These are phyloP conservation scores for Amphiura filiformis DNA, from an alignment of 35 echinoderm and acorn worm species.

Conservation along the genomic window DNA sequence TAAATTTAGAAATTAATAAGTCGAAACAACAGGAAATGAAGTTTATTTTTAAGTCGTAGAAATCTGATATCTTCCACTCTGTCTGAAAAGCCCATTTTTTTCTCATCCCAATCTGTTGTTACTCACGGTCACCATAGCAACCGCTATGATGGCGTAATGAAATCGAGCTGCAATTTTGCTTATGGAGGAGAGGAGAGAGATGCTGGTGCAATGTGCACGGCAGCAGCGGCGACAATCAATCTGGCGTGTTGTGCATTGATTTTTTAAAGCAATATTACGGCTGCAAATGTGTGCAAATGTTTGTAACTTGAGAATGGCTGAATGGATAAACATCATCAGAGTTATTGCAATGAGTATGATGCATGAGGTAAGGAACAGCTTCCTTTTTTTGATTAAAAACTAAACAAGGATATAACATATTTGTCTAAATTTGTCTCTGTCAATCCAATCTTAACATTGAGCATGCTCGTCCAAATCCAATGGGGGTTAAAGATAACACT, in stretches of 20 bases:
- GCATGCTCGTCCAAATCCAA: too few species aligned
- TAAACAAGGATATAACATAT: too few species aligned
- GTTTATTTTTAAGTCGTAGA: neutral
- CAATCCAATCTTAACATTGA: too few species aligned
- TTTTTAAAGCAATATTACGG: constrained; percentile 12
- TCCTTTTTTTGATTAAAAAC: neutral
- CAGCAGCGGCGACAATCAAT: neutral
- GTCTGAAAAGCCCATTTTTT: neutral
- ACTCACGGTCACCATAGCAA: neutral
- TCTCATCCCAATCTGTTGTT: constrained; percentile 4
- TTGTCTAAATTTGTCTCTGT: too few species aligned
- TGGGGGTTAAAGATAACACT: too few species aligned
- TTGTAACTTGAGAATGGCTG: constrained; percentile 6
- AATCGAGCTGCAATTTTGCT: constrained; percentile 13
- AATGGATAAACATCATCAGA: neutral
- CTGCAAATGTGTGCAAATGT: neutral
- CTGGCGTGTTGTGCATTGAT: constrained; percentile 1
- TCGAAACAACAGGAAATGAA: neutral
- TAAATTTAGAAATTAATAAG: neutral
- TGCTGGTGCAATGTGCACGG: neutral
- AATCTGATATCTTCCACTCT: neutral
- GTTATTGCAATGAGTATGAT: neutral
- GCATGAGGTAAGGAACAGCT: neutral
- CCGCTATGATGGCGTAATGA: neutral
- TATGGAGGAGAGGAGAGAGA: neutral